These are phyloP conservation scores for Astur gentilis DNA, from an alignment of 2,113 vertebrate species.

Conservation along the genomic window DNA sequence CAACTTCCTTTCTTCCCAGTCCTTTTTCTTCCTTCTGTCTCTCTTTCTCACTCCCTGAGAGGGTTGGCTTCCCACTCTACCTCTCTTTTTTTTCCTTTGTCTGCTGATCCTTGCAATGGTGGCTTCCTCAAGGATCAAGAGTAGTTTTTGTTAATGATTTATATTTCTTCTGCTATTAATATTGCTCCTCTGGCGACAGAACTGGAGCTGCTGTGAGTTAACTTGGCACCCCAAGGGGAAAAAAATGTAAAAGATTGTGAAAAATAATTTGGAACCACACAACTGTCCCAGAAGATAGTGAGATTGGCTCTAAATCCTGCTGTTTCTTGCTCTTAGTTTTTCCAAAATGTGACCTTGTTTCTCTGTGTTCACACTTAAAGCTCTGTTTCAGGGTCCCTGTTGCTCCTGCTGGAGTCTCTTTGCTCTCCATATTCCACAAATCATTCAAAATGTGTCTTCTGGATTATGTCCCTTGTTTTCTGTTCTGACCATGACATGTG, in stretches of 20 bases:
- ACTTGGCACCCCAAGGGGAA: not conserved
- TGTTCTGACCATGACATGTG: not conserved
- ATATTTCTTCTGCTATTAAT: not conserved
- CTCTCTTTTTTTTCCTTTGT: not conserved
- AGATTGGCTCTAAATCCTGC: not conserved
- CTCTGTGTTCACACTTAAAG: not conserved
- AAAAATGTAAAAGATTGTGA: not conserved
- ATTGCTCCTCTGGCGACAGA: not conserved
- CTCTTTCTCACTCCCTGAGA: not conserved
- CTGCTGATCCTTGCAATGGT: not conserved
- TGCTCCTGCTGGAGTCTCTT: not conserved
- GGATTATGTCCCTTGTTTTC: not conserved
- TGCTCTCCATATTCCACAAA: not conserved
- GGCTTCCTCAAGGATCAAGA: not conserved
- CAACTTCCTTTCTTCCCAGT: constrained; percentile 43
- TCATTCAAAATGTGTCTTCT: not conserved
- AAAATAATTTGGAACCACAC: not conserved
- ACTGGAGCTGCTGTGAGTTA: not conserved
- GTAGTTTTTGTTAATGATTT: not conserved
- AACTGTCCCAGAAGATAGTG: not conserved
- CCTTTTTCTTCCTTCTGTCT: not conserved
- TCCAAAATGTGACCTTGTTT: not conserved
- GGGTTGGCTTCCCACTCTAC: not conserved
- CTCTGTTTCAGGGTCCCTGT: not conserved
- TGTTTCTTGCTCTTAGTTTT: not conserved